phyloP scores from a whole-genome alignment of 2,113 vertebrate species.

The Peromyscus californicus region DNA sequence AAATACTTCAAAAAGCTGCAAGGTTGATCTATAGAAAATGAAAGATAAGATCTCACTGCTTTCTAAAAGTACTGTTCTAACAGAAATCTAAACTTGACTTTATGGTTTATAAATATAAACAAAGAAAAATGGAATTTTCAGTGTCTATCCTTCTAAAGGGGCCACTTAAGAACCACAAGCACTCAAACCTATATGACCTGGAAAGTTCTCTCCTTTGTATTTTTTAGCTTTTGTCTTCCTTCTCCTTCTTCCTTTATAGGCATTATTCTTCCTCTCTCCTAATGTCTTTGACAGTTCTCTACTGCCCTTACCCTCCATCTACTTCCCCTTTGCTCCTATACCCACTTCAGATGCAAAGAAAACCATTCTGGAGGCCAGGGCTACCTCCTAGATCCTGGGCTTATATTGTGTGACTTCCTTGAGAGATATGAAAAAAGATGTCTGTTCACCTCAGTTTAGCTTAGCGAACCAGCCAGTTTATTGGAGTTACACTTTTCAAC shows the following conservation, averaged over 20 bases:
- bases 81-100: slow-evolving; percentile 73
- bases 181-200: neutral
- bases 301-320: neutral
- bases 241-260: neutral
- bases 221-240: neutral
- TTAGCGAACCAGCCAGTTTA: neutral
- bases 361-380: rapidly evolving
- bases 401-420: neutral
- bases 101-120: slow-evolving; percentile 69
- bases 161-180: neutral
- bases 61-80: slow-evolving; percentile 72
- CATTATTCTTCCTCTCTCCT: neutral
- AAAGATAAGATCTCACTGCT: slow-evolving; percentile 83
- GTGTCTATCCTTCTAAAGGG: slow-evolving; percentile 25
- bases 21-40: slow-evolving; percentile 82
- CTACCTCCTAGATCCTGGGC: too few relatives aligned
- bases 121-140: slow-evolving; percentile 56
- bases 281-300: neutral
- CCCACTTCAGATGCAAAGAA: neutral
- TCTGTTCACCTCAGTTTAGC: neutral
- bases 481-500: neutral
- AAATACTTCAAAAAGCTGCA: slow-evolving; percentile 86
- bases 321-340: neutral
- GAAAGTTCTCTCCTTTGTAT: neutral
- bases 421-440: too few relatives aligned